These are phyloP conservation scores for Chionis minor DNA, from an alignment of 2,113 vertebrate species.

Conservation along the genomic window DNA sequence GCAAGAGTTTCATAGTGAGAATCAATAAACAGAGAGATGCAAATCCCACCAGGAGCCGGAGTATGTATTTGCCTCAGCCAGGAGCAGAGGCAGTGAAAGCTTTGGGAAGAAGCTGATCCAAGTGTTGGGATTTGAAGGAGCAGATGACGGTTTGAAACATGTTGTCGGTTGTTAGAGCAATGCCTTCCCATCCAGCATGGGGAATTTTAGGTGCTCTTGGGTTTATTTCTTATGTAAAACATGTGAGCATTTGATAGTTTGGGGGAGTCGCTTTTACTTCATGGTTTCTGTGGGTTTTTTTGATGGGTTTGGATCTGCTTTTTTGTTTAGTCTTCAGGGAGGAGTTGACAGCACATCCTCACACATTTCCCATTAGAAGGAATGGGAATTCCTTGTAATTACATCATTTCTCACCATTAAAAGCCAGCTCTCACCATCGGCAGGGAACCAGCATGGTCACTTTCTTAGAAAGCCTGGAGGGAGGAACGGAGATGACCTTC, in stretches of 20 bases:
- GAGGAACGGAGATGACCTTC: background rate
- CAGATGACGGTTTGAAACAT: fast-evolving
- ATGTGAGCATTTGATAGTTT: background rate
- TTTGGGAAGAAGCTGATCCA: background rate
- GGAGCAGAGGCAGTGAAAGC: background rate
- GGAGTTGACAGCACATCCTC: background rate
- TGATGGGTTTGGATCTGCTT: background rate
- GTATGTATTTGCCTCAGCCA: background rate
- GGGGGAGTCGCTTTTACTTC: background rate
- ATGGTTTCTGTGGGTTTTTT: background rate
- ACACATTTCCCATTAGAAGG: background rate
- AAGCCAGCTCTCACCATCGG: background rate
- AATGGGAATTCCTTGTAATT: fast-evolving
- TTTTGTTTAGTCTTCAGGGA: background rate
- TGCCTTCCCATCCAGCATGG: fast-evolving
- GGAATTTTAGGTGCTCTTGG: too few species aligned
- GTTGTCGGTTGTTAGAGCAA: background rate
- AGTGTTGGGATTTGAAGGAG: background rate
- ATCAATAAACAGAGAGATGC: background rate
- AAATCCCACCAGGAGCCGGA: background rate
- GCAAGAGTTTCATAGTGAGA: background rate
- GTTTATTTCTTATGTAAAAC: background rate
- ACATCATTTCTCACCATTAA: background rate
- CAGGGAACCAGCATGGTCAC: background rate
- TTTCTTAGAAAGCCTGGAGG: background rate